A percentile compares a stretch with the other conserved stretches of the same genome.
phyloP scores from a whole-genome alignment of 2,888 invertebrate species.

The Drosophila neonasuta region DNA sequence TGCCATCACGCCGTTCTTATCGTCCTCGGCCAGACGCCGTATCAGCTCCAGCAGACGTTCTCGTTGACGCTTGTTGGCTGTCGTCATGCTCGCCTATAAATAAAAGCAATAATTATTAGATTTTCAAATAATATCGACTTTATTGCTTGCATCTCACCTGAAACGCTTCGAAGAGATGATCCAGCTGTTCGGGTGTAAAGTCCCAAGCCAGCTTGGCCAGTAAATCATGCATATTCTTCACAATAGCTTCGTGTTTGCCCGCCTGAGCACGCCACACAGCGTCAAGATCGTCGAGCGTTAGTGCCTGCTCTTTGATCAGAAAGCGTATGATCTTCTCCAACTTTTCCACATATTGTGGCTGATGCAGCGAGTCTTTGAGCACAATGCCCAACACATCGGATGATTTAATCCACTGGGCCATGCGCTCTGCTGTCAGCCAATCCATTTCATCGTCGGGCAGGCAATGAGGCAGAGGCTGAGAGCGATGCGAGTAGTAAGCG shows the following conservation, averaged over 20 bases:
- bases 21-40: slow-evolving; percentile 96
- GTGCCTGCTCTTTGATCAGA: slow-evolving; percentile 95
- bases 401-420: slow-evolving; percentile 98
- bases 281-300: slow-evolving; percentile 95
- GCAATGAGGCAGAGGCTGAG: slow-evolving; percentile 85
- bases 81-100: slow-evolving; percentile 93
- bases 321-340: slow-evolving; percentile 98
- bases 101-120: neutral
- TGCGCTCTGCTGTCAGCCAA: slow-evolving; percentile 95
- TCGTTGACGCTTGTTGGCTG: slow-evolving; percentile 96
- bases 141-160: slow-evolving; percentile 86
- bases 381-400: slow-evolving; percentile 97
- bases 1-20: slow-evolving; percentile 99
- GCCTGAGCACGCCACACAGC: slow-evolving; percentile 98
- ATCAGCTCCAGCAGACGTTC: slow-evolving; percentile 97
- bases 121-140: neutral
- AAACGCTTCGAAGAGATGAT: slow-evolving; percentile 98
- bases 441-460: slow-evolving; percentile 91
- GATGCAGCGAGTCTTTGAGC: slow-evolving; percentile 96
- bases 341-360: slow-evolving; percentile 98
- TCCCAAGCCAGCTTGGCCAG: slow-evolving; percentile 99
- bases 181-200: slow-evolving; percentile 97
- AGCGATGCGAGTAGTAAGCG: slow-evolving; percentile 91
- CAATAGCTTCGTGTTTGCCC: slow-evolving; percentile 98
- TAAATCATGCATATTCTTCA: slow-evolving; percentile 98